These are phyloP conservation scores for Drosophila lacteicornis DNA, from an alignment of 1,140 invertebrate genomes.

Conservation along the genomic window DNA sequence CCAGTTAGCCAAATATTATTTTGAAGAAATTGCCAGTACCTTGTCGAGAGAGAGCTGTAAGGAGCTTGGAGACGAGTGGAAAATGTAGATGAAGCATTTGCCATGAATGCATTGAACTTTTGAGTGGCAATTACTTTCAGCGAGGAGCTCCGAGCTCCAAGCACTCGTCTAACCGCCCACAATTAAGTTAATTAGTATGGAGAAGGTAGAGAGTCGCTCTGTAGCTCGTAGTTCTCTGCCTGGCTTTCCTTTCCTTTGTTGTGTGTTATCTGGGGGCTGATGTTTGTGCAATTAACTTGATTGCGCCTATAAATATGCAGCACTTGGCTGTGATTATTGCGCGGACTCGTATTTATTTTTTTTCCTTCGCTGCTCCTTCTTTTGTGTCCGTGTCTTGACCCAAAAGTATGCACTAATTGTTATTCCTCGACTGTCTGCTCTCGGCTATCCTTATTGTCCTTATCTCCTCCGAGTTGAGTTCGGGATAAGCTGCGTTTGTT, in stretches of 20 bases:
- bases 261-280: constrained; percentile 16
- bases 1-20: constrained; percentile 38
- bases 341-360: constrained; percentile 45
- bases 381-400: constrained; percentile 36
- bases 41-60: background rate
- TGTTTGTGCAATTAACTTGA: constrained; percentile 79
- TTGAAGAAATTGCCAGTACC: constrained; percentile 9
- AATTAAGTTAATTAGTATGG: constrained; percentile 78
- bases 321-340: constrained; percentile 79
- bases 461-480: constrained; percentile 12
- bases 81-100: constrained; percentile 18
- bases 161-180: constrained; percentile 54
- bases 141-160: background rate
- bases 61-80: background rate
- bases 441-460: constrained; percentile 16
- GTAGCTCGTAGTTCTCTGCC: background rate
- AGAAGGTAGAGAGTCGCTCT: background rate
- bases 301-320: constrained; percentile 84
- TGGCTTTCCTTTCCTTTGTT: constrained; percentile 23
- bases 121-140: constrained; percentile 65
- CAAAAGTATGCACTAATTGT: constrained; percentile 75
- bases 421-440: constrained; percentile 56
- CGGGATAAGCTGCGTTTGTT: background rate
- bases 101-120: constrained; percentile 63
- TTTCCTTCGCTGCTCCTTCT: constrained; percentile 13